A percentile compares a stretch with the other conserved stretches of the same genome.
phyloP scores from a whole-genome alignment of 2,113 vertebrate genomes.

The Semicossyphus pulcher region DNA sequence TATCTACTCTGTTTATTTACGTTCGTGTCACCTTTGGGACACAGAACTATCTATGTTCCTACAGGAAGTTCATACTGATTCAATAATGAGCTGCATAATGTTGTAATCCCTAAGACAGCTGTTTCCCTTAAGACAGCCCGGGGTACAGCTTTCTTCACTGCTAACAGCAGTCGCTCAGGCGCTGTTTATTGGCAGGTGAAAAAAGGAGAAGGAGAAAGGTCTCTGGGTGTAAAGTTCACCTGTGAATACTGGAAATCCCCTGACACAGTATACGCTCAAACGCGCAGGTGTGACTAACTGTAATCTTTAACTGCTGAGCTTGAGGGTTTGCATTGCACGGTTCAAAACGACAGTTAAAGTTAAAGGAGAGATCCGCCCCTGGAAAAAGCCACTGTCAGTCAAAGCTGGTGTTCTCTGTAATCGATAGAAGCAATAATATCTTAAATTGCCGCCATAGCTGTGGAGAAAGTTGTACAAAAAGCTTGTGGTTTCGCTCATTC shows the following conservation, averaged over 20 bases:
- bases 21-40: not conserved
- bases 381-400: no score
- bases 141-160: slow-evolving; percentile 30
- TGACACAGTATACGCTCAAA: slow-evolving; percentile 19
- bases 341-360: slow-evolving; percentile 12
- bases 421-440: no score
- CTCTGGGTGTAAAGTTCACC: slow-evolving; percentile 28
- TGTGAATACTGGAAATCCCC: slow-evolving; percentile 58
- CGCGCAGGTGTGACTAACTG: slow-evolving; percentile 47
- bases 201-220: slow-evolving; percentile 21
- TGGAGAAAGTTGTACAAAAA: no score
- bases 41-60: slow-evolving; percentile 1
- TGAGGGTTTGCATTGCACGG: slow-evolving; percentile 12
- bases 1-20: slow-evolving; percentile 7
- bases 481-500: no score
- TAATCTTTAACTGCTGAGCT: slow-evolving; percentile 38
- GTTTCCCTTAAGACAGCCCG: no score
- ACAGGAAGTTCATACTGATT: not conserved
- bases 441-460: no score
- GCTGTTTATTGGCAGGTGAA: slow-evolving; percentile 41
- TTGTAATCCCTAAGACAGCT: slow-evolving; percentile 19
- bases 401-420: no score
- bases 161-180: slow-evolving; percentile 38
- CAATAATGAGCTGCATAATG: slow-evolving; percentile 22
- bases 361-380: no score